Percentiles rank a stretch among this genome's conserved stretches.
phyloP scores from a whole-genome alignment of 2,113 vertebrate species.

The Microtus richardsoni region DNA sequence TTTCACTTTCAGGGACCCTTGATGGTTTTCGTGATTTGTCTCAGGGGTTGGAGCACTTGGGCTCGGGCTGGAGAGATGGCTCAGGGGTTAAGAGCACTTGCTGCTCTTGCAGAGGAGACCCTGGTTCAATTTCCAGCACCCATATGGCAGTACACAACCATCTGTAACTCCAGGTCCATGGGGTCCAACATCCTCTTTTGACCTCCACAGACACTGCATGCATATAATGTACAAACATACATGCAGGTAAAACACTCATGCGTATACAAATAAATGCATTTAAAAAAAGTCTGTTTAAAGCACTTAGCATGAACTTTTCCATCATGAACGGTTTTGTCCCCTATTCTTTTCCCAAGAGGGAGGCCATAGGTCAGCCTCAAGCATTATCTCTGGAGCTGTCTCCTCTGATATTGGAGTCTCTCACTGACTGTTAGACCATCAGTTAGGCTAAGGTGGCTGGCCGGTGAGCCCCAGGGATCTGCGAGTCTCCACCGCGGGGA shows the following conservation, averaged over 20 bases:
- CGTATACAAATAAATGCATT: background rate
- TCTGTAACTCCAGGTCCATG: background rate
- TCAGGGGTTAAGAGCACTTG: background rate
- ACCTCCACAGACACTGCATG: background rate
- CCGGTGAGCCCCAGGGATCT: background rate
- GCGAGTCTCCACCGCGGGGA: background rate
- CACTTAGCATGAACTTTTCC: background rate
- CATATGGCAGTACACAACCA: too few relatives aligned
- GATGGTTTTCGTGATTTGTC: background rate
- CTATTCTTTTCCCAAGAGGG: background rate
- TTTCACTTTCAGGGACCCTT: background rate
- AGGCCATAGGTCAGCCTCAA: background rate
- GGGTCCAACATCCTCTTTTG: background rate
- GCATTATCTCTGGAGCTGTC: background rate
- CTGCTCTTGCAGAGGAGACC: background rate
- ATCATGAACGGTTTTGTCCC: background rate
- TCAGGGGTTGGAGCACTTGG: background rate
- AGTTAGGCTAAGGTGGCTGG: background rate
- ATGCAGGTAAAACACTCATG: background rate
- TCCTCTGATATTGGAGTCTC: background rate
- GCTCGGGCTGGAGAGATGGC: background rate
- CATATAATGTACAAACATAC: too few relatives aligned
- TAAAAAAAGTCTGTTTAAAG: background rate
- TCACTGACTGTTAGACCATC: background rate
- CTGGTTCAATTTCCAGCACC: background rate